These are phyloP conservation scores for Hetaerina americana DNA, from an alignment of 1,140 invertebrate species.

Conservation along the genomic window DNA sequence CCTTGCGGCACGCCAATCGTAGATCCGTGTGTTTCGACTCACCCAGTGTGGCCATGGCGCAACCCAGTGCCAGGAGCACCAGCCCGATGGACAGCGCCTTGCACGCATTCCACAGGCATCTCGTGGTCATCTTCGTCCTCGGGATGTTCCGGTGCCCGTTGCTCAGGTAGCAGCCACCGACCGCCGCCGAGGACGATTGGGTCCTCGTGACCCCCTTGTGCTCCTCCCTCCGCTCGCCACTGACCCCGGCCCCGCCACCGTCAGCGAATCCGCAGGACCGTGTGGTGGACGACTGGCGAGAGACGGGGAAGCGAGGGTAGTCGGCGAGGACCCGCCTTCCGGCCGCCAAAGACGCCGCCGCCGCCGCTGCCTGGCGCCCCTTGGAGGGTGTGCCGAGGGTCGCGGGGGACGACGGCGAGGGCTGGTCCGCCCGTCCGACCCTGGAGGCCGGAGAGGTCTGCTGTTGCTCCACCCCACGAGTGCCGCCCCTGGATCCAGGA, in stretches of 20 bases:
- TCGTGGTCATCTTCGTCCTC: slow-evolving; percentile 69
- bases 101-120: slow-evolving; percentile 80
- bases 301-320: neutral
- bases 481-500: too few species aligned
- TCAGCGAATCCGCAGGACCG: neutral
- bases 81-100: slow-evolving; percentile 72
- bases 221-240: neutral
- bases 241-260: neutral
- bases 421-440: too few species aligned
- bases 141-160: slow-evolving; percentile 26
- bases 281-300: neutral
- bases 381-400: too few species aligned
- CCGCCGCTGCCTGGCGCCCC: too few species aligned
- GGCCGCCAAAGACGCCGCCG: too few species aligned
- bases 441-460: too few species aligned
- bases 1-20: too few species aligned
- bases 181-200: neutral
- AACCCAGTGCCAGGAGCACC: slow-evolving; percentile 68
- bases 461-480: too few species aligned
- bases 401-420: too few species aligned
- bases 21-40: slow-evolving; percentile 22
- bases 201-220: neutral
- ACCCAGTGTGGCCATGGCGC: slow-evolving; percentile 84
- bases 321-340: too few species aligned
- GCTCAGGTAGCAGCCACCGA: neutral